Evolutionary conservation across 2,113 vertebrate genomes (phyloP), one percentile per base, ranked within the genome.

Genomic region (Ovibos moschatus): DNA sequence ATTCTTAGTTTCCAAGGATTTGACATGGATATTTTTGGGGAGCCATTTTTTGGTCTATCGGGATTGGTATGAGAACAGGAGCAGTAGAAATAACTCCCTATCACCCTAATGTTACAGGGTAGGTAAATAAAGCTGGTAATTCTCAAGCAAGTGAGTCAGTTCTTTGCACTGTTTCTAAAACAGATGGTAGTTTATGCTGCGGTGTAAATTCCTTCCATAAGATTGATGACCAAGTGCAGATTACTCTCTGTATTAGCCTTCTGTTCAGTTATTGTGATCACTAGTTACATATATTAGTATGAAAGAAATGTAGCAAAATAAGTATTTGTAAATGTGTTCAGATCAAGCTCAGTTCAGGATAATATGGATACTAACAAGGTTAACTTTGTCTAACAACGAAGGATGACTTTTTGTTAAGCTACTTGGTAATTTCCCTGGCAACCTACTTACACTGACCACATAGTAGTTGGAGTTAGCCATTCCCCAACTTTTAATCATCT

Each of bases 171-270:
- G 62, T 93, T 98, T 97, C 96, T 95, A 36, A 67, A 97, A 67
- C 93, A 98, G 97, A 97, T 96, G 94, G 95, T 92, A 90, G 82
- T 97, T 96, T 97, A 93, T 97, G 53, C 71, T 96, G 76, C 45
- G 95, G 67, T 87, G 47, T 97, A 74, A 96, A 57, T 97, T 96
- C 33, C 98, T 98, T 97, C 87, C 74, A 82, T 67, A 83, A 86
- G 57, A 97, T 93, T 98, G 94, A 97, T 90, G 93, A 97, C 89
- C 85, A 96, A 89, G 94, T 96, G 76, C 50, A n/a, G 53, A 33
- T 89, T 96, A 95, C 84, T 96, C 40, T 94, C 91, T 91, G 47
- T n/a, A 71, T 89, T 55, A 96, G 64, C 62, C 82, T 97, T 98
- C 85, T 98, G 50, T 94, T 97, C 91, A 94, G 91, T 96, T 97